Base-by-base conservation (phyloP, 2,888 invertebrate species). In the Heliconius charithonia region DNA sequence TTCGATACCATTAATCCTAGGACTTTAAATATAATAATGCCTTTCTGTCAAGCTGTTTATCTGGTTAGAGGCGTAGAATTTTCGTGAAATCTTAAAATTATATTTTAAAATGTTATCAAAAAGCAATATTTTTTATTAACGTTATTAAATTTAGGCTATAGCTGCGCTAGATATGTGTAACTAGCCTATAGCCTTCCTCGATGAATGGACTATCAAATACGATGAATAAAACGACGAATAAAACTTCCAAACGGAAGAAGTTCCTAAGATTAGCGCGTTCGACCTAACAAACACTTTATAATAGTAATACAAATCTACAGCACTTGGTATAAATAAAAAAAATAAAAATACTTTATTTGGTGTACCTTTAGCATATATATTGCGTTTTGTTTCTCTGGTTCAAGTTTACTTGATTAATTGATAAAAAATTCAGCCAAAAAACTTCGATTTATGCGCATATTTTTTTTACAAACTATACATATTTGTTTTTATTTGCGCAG, bases 401-500 rank as follows among this genome's bases (percentile, higher is more conserved):
- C 4, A 10, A n/a, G 59, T n/a, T 59, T 7, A 51, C 22, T 51
- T 22, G 22, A 51, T 51, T 51, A 22, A 22, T 51, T 51, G 51
- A 51, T 51, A 9, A 51, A 51, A 51, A 9, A 51, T 51, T 51
- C 2, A 63, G 25, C 67, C 41, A 69, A 69, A 67, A 41, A 72
- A 51, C 32, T 59, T 56, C 71, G 29, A 59, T 56, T 72, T 56
- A n/a, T 10, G 13, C 32, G 19, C 32, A 56, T 37, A 10, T 37
- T 56, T 29, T n/a, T n/a, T 45, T 45, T 22, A 32, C 25, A 13
- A 56, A 56, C 27, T 72, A 7, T n/a, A 72, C 19, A 25, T 69
- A 37, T 63, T 45, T 74, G 63, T 74, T 74, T 65, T 74, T 74
- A 74, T 74, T 74, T 63, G 63, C 27, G 29, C 72, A 72, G 56